Base-by-base conservation (phyloP, 2,888 invertebrate species). In the Diarsia brunnea region DNA sequence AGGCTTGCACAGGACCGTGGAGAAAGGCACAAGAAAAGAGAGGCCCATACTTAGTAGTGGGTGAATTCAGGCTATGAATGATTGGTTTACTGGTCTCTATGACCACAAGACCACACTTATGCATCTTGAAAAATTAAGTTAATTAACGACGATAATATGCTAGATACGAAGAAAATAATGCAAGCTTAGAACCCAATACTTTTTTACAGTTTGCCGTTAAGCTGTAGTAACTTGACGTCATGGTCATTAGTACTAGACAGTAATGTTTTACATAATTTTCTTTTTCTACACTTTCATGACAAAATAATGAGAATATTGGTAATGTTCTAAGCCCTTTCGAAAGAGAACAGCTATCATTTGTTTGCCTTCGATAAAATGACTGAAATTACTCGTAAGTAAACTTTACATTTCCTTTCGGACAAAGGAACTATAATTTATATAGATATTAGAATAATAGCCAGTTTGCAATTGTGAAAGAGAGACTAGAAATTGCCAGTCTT, bases 231-330 rank as follows among this genome's bases (percentile, higher is more conserved):
- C 2, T 45, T 65, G 16, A 66, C 51, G 45, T 16, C 8, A 47
- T 47, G 16, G 38, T 78, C 53, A 68, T 68, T 55, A 78, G 38
- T 19, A 24, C 38, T n/a, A 38, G 38, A 38, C 4, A 14, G 24
- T 47, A 78, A 47, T 21, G 38, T 68, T 78, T 73, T 78, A 78
- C 24, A 67, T 55, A 14, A 67, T 47, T 68, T 47, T 47, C 55
- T 55, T 73, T 27, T 47, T 78, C 68, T 78, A n/a, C 47, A 49
- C 47, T n/a, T 49, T 58, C 47, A 69, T n/a, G 38, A 16, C 14
- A 69, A 78, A 47, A 75, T 47, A 78, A 58, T 69, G 12, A 14
- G 21, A 75, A 49, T 49, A 10, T 75, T 78, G 38, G 11, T 19
- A 68, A 75, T 19, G 14, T 27, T 38, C 21, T 4, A 27, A 69